Conservation (phyloP, 2,113 vertebrate genomes). For the Archilochus colubris region DNA sequence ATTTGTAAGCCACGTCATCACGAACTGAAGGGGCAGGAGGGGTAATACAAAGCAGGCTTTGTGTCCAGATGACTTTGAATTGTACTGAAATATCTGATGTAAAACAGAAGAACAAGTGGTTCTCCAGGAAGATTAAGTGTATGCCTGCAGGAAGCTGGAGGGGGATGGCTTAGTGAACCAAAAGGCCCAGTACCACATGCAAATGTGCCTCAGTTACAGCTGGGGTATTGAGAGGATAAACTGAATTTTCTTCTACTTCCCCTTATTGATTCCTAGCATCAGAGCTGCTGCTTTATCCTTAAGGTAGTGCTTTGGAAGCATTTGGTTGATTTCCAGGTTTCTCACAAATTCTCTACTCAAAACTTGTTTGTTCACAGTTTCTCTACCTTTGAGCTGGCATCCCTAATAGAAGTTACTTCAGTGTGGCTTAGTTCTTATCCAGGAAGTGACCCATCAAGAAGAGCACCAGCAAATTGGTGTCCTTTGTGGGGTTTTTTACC, state of each 20-base stretch:
- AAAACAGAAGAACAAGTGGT: not conserved
- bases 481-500: not conserved
- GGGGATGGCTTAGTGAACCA: not conserved
- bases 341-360: not conserved
- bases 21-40: not conserved
- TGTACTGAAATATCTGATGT: not conserved
- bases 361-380: not conserved
- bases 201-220: not conserved
- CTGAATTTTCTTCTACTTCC: constrained; percentile 1
- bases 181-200: not conserved
- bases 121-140: not conserved
- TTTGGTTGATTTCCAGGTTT: not conserved
- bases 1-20: not conserved
- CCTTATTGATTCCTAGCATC: constrained; percentile 11
- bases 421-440: not conserved
- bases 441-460: not conserved
- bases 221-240: not conserved
- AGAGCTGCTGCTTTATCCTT: constrained; percentile 16
- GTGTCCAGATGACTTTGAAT: not conserved
- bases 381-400: not conserved
- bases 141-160: not conserved
- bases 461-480: not conserved
- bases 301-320: not conserved
- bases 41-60: not conserved
- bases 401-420: not conserved